Evolutionary conservation across 2,797 vertebrate species (phyloP).

Genomic region (Ambastaia sidthimunki): DNA sequence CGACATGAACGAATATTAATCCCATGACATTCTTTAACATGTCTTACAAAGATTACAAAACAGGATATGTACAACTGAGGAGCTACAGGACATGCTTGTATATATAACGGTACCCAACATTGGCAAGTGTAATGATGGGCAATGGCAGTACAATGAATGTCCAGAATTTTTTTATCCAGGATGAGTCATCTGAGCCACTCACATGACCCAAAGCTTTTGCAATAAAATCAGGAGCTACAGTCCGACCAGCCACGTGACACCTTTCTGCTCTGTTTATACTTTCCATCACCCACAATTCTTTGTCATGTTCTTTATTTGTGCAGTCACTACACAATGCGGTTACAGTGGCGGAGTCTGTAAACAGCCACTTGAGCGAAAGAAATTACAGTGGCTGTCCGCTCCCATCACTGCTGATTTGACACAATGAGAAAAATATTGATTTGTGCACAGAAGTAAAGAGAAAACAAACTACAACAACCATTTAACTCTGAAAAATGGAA

Average conservation of each 20-base stretch:
- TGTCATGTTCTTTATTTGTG: slow-evolving; percentile 59
- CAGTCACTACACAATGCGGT: slow-evolving; percentile 78
- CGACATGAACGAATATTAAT: slow-evolving; percentile 59
- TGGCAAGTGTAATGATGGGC: slow-evolving; percentile 74
- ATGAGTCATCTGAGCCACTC: slow-evolving; percentile 46
- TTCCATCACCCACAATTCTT: slow-evolving; percentile 63
- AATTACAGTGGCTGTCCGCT: slow-evolving; percentile 59
- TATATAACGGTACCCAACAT: too few species aligned
- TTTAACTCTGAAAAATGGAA: slow-evolving; percentile 66
- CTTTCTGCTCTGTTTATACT: slow-evolving; percentile 64
- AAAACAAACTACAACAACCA: slow-evolving; percentile 51
- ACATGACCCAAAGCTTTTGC: slow-evolving; percentile 54
- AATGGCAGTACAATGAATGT: slow-evolving; percentile 76
- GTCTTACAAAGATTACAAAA: slow-evolving; percentile 82
- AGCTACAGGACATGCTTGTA: slow-evolving; percentile 79
- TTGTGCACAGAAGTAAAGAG: slow-evolving; percentile 60
- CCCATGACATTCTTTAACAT: slow-evolving; percentile 67
- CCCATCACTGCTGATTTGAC: slow-evolving; percentile 49
- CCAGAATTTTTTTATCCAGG: slow-evolving; percentile 59
- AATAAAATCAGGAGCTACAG: slow-evolving; percentile 61
- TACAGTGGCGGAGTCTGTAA: slow-evolving; percentile 74
- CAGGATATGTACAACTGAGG: slow-evolving; percentile 80
- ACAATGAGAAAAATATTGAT: slow-evolving; percentile 62
- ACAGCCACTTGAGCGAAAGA: slow-evolving; percentile 68
- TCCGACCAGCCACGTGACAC: slow-evolving; percentile 55